Percentiles rank a stretch among this genome's conserved stretches.
Conservation (phyloP, 2,113 vertebrate genomes). For the Cercopithecus mona region DNA sequence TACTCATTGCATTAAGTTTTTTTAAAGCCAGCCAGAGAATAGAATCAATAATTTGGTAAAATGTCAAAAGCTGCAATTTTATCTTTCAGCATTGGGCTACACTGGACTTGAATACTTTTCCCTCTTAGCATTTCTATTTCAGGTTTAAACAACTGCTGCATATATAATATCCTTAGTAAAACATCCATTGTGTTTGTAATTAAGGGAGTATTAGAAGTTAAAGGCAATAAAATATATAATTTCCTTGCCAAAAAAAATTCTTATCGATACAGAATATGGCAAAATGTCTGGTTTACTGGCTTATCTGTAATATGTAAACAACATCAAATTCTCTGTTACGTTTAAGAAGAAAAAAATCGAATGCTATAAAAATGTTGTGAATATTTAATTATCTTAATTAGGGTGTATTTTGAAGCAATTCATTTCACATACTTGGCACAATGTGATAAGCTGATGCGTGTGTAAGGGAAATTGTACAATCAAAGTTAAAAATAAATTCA, state of each 20-base stretch:
- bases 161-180: constrained; percentile 16
- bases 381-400: constrained; percentile 70
- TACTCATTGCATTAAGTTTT: not conserved
- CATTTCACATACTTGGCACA: constrained; percentile 16
- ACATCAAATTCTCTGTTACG: constrained; percentile 38
- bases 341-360: constrained; percentile 57
- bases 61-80: constrained; percentile 29
- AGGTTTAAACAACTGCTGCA: not conserved
- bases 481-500: constrained; percentile 27
- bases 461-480: constrained; percentile 18
- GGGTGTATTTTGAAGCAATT: constrained; percentile 47
- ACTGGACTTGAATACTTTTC: not conserved
- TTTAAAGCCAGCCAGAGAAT: not conserved
- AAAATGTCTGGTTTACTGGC: constrained; percentile 54
- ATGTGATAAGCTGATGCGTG: constrained; percentile 36
- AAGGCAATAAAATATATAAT: constrained; percentile 56
- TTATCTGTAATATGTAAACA: constrained; percentile 40
- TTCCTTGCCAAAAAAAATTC: not conserved
- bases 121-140: constrained; percentile 15
- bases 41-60: not conserved
- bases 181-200: not conserved
- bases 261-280: constrained; percentile 35
- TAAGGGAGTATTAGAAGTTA: constrained; percentile 39
- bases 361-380: constrained; percentile 55
- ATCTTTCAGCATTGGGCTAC: not conserved